Base-by-base conservation (phyloP, 2,888 invertebrate genomes). In the Apamea monoglypha region DNA sequence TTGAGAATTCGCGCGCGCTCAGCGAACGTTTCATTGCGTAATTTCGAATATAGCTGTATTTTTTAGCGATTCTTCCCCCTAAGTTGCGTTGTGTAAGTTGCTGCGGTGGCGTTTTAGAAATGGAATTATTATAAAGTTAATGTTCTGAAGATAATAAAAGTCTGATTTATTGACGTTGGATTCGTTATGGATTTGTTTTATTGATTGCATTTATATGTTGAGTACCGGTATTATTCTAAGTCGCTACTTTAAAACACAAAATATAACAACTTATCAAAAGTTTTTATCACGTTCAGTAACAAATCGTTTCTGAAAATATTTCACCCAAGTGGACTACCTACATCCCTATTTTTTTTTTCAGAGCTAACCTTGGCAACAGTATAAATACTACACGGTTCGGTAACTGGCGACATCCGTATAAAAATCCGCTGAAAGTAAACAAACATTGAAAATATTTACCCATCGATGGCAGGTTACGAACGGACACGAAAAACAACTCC, bases 21-120 rank as follows among this genome's bases (percentile, higher is more conserved):
- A 94, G 95, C 95, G 85, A 91, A 91, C 95, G 95, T 93, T 94
- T 95, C 96, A 96, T 96, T 96, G 96, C 95, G 92, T 94, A 92
- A 94, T 94, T 94, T 92, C 84, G 89, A 91, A 91, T 92, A 93
- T 92, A 90, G 90, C 74, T 81, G 78, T 84, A 85, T 90, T 90
- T 89, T 89, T 92, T 91, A 80, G 80, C 72, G 66, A 81, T 84
- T 81, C 90, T 92, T 91, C 88, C 90, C 92, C 91, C 87, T 86
- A 88, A 89, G 84, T 89, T 90, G 88, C 89, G 90, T 89, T 88
- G 88, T 82, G 76, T 80, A 92, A 90, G 89, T 92, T 89, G 91
- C 90, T 87, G 91, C 74, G 88, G 87, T 91, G 85, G 92, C 91
- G 85, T 89, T 90, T 89, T 87, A 86, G 74, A 79, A 88, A 87